Conservation (phyloP, 2,888 invertebrate genomes). For the Synanthedon formicaeformis region DNA sequence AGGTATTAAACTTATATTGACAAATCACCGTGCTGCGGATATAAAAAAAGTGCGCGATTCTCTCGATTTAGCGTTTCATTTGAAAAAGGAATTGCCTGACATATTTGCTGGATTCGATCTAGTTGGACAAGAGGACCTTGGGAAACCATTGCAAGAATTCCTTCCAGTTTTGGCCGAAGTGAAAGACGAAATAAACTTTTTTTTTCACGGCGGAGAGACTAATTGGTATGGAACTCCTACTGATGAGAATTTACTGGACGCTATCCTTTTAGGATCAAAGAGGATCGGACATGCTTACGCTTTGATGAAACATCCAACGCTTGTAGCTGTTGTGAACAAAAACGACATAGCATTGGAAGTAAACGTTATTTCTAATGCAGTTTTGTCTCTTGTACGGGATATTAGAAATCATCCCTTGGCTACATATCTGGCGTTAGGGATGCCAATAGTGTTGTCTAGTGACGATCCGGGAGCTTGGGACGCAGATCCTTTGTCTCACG, state of each 20-base stretch:
- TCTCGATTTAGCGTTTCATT: constrained; percentile 30
- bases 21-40: constrained; percentile 22
- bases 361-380: constrained; percentile 85
- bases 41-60: constrained; percentile 47
- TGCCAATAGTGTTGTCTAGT: constrained; percentile 80
- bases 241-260: constrained; percentile 83
- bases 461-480: constrained; percentile 86
- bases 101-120: constrained; percentile 84
- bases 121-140: constrained; percentile 83
- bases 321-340: constrained; percentile 68
- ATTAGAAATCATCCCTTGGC: constrained; percentile 82
- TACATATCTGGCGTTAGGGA: constrained; percentile 73
- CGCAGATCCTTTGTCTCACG: constrained; percentile 79
- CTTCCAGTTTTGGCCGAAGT: constrained; percentile 63
- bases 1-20: constrained; percentile 76
- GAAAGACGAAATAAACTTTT: constrained; percentile 71
- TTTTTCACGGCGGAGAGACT: constrained; percentile 86
- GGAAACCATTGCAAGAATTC: constrained; percentile 72
- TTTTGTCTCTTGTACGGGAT: constrained; percentile 76
- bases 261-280: constrained; percentile 78
- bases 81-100: constrained; percentile 70
- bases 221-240: constrained; percentile 75
- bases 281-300: constrained; percentile 86
- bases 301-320: constrained; percentile 77
- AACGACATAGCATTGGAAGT: constrained; percentile 79